These are phyloP conservation scores for Rhynchopsitta pachyrhyncha DNA, from an alignment of 2,113 vertebrate genomes.

Conservation along the genomic window DNA sequence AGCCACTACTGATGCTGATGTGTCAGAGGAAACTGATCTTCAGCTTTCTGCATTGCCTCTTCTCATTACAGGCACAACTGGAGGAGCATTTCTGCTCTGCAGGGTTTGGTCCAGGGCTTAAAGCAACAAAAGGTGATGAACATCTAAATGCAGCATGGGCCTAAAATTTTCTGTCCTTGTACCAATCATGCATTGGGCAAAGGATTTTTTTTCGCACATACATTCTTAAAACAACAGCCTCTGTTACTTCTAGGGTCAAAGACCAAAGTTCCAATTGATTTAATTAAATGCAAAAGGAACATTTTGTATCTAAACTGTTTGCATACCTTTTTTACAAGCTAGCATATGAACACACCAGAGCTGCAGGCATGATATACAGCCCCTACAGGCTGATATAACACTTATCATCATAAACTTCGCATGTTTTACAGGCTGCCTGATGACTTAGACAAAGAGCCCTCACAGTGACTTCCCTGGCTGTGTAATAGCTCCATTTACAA, in stretches of 20 bases:
- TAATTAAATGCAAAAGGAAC: slow-evolving; percentile 36
- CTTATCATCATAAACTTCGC: slow-evolving; percentile 54
- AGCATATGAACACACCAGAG: slow-evolving; percentile 58
- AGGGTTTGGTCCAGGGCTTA: neutral
- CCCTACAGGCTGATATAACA: slow-evolving; percentile 35
- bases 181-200: neutral
- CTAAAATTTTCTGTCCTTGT: neutral
- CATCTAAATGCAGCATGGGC: neutral
- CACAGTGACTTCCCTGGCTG: neutral
- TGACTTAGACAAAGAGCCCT: slow-evolving; percentile 26
- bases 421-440: slow-evolving; percentile 60
- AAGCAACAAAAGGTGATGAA: slow-evolving; percentile 24
- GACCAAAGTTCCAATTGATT: slow-evolving; percentile 13
- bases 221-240: neutral
- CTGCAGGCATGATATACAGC: slow-evolving; percentile 57
- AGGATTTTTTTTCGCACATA: neutral
- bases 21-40: neutral
- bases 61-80: neutral
- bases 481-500: neutral
- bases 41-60: accelerated
- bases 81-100: neutral
- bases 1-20: neutral
- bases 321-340: slow-evolving; percentile 50
- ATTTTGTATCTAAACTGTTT: slow-evolving; percentile 53
- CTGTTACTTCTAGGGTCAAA: slow-evolving; percentile 2